phyloP scores from a whole-genome alignment of 2,888 invertebrate species.

The Salpingus planirostris region DNA sequence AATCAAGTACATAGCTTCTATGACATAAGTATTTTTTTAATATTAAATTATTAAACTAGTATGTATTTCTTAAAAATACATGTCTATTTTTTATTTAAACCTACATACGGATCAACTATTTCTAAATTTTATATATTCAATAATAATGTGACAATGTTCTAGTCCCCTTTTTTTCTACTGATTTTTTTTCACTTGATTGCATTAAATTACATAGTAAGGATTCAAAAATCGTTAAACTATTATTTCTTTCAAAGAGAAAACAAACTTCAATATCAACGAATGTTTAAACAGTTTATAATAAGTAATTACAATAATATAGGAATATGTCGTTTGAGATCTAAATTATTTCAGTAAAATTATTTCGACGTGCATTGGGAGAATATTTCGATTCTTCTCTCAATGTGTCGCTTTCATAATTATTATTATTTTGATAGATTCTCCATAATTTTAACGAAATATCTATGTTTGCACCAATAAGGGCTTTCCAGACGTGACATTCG shows the following conservation, averaged over 20 bases:
- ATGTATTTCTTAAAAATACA: conserved; percentile 39
- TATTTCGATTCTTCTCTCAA: conserved; percentile 9
- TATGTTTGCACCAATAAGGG: too few relatives aligned
- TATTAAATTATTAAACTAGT: conserved; percentile 35
- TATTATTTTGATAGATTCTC: conserved; percentile 14
- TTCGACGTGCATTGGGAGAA: neutral
- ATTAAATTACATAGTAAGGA: conserved; percentile 40
- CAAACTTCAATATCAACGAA: too few relatives aligned
- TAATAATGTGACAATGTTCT: conserved; percentile 39
- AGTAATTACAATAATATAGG: conserved; percentile 18
- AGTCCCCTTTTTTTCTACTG: conserved; percentile 32
- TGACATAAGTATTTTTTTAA: conserved; percentile 26
- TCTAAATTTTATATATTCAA: conserved; percentile 40
- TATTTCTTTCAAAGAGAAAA: conserved; percentile 14
- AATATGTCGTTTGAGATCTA: conserved; percentile 23
- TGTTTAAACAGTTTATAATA: conserved; percentile 19
- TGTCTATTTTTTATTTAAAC: conserved; percentile 37
- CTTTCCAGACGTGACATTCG: too few relatives aligned
- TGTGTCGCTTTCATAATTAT: conserved; percentile 13
- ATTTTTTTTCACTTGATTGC: conserved; percentile 35
- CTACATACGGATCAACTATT: conserved; percentile 42
- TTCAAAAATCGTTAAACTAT: conserved; percentile 19
- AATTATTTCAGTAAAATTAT: too few relatives aligned
- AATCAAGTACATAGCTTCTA: conserved; percentile 26
- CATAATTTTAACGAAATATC: conserved; percentile 19